phyloP scores from a whole-genome alignment of 2,797 vertebrate species.

The Amphiprion clarkii region DNA sequence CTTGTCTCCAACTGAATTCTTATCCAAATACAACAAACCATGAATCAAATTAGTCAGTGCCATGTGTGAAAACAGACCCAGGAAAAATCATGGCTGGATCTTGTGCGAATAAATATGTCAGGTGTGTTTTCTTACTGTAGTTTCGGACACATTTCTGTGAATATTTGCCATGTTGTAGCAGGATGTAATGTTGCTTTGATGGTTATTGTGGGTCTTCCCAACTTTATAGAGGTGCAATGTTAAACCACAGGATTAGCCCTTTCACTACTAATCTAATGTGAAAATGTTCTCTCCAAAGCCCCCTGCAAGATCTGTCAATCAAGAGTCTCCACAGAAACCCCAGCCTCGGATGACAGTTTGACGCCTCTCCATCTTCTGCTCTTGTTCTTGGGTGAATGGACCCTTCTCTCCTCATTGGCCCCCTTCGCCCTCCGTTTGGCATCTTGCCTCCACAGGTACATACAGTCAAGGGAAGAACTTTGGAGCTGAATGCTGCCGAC shows the following conservation, averaged over 20 bases:
- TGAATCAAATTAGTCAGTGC: too few relatives aligned
- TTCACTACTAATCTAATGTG: conserved; percentile 11
- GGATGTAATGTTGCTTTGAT: not conserved
- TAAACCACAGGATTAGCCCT: not conserved
- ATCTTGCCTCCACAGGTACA: conserved; percentile 48
- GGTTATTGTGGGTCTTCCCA: not conserved
- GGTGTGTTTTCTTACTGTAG: too few relatives aligned
- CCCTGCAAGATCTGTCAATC: conserved; percentile 20
- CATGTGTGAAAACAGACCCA: too few relatives aligned
- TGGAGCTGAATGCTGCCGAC: conserved; percentile 55
- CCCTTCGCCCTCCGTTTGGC: conserved; percentile 43
- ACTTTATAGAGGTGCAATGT: not conserved
- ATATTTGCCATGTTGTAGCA: not conserved
- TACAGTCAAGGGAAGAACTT: conserved; percentile 57
- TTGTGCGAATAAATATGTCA: too few relatives aligned
- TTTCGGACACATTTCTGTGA: not conserved
- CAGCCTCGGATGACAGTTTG: conserved; percentile 64
- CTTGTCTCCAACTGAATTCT: too few relatives aligned
- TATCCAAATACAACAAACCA: too few relatives aligned
- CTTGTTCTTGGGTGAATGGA: conserved; percentile 41
- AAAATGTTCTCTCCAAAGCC: conserved; percentile 59
- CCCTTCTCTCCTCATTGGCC: conserved; percentile 24
- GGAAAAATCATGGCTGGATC: too few relatives aligned
- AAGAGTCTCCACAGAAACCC: conserved; percentile 53
- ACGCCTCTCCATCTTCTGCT: conserved; percentile 10